Conservation (phyloP, 2,888 invertebrate species). For the Bugulina stolonifera region DNA sequence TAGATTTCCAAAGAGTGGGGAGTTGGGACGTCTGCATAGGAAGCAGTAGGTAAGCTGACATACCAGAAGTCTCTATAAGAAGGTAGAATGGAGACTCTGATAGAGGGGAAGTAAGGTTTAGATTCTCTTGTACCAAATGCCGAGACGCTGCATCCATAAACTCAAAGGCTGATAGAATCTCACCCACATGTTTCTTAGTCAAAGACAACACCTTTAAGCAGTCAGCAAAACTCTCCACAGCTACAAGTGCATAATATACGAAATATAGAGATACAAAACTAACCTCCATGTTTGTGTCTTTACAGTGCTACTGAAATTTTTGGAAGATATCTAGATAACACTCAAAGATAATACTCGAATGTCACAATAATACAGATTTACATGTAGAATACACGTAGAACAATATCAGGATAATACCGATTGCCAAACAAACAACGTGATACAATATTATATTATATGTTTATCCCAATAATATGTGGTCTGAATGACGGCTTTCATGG, state of each 20-base stretch:
- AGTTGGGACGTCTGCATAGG: too few species aligned
- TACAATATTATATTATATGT: neutral
- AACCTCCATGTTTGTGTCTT: too few species aligned
- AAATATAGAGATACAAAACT: too few species aligned
- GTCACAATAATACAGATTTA: neutral
- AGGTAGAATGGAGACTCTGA: slow-evolving; percentile 44
- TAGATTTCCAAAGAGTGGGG: too few species aligned
- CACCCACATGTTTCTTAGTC: slow-evolving; percentile 68
- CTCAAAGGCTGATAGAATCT: slow-evolving; percentile 92
- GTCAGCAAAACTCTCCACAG: slow-evolving; percentile 70
- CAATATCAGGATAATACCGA: neutral
- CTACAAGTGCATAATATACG: slow-evolving; percentile 52
- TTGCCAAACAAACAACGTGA: neutral
- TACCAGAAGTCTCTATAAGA: slow-evolving; percentile 56
- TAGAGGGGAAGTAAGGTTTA: slow-evolving; percentile 58
- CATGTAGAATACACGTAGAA: neutral
- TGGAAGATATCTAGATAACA: too few species aligned
- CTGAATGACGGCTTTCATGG: too few species aligned
- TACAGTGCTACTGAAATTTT: too few species aligned
- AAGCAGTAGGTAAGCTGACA: neutral
- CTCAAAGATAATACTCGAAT: too few species aligned
- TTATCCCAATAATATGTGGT: neutral
- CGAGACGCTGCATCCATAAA: slow-evolving; percentile 77
- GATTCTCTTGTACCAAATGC: slow-evolving; percentile 62
- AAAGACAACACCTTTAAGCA: slow-evolving; percentile 69